Conservation (phyloP, 2,113 vertebrate genomes). For the Pachyramphus minor region DNA sequence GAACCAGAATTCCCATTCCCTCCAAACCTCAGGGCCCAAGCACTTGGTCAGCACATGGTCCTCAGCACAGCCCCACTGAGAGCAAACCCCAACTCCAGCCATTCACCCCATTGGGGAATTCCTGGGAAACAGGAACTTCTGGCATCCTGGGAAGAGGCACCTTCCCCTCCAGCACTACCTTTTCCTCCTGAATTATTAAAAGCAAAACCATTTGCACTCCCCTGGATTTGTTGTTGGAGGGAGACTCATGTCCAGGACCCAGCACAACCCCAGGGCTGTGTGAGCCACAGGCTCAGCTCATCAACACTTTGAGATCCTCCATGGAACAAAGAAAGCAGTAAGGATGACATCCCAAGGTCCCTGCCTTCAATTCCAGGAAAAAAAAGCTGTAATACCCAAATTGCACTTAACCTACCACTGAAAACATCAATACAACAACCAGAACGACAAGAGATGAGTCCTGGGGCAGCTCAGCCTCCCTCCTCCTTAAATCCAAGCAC, state of each 20-base stretch:
- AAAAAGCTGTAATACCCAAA: neutral
- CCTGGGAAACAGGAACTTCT: neutral
- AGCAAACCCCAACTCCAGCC: neutral
- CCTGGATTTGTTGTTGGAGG: neutral
- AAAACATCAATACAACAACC: neutral
- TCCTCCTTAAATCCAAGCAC: neutral
- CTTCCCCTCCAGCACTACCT: fast-evolving
- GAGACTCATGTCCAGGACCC: neutral
- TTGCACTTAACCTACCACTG: neutral
- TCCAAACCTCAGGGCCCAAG: neutral
- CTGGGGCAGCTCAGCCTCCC: neutral
- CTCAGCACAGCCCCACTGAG: neutral
- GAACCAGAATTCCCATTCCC: neutral
- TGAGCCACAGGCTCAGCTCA: neutral
- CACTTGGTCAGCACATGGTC: neutral
- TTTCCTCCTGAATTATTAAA: neutral
- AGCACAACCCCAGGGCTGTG: neutral
- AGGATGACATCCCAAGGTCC: neutral
- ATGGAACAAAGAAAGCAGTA: neutral
- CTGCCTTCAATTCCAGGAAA: neutral
- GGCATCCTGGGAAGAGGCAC: neutral
- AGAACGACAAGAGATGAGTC: fast-evolving
- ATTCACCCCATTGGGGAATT: fast-evolving
- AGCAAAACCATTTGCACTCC: neutral
- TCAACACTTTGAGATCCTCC: neutral